Evolutionary conservation across 2,113 vertebrate species (phyloP).

Genomic region (Orientallactaga bullata): DNA sequence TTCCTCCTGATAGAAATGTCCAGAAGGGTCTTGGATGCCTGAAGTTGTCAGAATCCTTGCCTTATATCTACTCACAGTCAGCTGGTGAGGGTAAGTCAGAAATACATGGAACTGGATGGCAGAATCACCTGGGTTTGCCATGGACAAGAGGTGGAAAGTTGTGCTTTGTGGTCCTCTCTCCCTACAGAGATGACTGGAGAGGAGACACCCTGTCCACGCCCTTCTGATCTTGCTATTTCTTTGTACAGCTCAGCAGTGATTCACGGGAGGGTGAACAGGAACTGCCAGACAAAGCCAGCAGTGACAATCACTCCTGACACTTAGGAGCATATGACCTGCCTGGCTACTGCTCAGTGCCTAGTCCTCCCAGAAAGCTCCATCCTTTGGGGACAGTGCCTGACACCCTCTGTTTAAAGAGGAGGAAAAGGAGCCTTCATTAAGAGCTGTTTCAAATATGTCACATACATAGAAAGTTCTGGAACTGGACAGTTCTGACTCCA

Average conservation of each 20-base stretch:
- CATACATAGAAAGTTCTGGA: background rate
- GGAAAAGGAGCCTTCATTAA: background rate
- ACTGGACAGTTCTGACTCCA: background rate
- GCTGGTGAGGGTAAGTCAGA: background rate
- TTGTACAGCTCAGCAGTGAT: background rate
- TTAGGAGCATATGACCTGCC: background rate
- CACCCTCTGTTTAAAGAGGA: background rate
- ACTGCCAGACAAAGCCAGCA: background rate
- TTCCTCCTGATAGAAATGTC: background rate
- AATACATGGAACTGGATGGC: background rate
- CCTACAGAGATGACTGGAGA: background rate
- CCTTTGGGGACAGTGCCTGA: background rate
- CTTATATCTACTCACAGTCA: background rate
- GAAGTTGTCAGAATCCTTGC: too few species aligned
- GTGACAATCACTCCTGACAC: too few species aligned
- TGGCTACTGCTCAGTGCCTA: background rate
- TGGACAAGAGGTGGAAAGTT: background rate
- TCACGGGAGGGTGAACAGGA: background rate
- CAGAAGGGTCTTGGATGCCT: background rate
- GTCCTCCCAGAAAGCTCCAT: background rate
- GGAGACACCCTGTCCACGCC: background rate
- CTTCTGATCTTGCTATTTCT: background rate
- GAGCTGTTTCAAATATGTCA: background rate
- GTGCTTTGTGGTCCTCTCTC: rapidly evolving
- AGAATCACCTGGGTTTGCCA: background rate